A percentile compares a stretch with the other conserved stretches of the same genome.
phyloP scores from a whole-genome alignment of 1,140 invertebrate genomes.

The Brevipalpus yothersi region DNA sequence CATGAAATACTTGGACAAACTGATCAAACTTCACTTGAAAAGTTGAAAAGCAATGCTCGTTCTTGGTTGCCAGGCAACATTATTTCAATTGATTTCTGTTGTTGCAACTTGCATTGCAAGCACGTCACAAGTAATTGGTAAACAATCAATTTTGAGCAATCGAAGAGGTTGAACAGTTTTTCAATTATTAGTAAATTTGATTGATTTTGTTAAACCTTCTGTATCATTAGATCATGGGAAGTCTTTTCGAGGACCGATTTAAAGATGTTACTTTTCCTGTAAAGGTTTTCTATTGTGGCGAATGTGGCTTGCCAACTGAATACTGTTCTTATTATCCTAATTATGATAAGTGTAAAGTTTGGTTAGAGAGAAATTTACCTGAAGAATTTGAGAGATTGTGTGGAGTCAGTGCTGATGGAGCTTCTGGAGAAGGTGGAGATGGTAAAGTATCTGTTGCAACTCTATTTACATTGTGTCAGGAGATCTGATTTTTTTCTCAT shows the following conservation, averaged over 20 bases:
- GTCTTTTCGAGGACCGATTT: not conserved
- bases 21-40: too few relatives aligned
- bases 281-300: conserved; percentile 45
- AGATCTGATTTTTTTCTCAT: not conserved
- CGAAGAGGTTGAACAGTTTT: not conserved
- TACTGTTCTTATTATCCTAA: conserved; percentile 96
- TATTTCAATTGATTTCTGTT: too few relatives aligned
- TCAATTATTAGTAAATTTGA: too few relatives aligned
- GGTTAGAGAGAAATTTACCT: conserved; percentile 82
- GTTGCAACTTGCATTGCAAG: too few relatives aligned
- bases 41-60: too few relatives aligned
- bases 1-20: too few relatives aligned
- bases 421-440: conserved; percentile 17
- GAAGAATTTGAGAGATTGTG: conserved; percentile 64
- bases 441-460: conserved; percentile 18
- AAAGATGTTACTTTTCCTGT: not conserved
- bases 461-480: not conserved
- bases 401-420: not conserved
- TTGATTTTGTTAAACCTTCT: too few relatives aligned
- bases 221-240: too few relatives aligned
- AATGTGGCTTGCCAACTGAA: conserved; percentile 27
- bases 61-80: too few relatives aligned
- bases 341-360: conserved; percentile 88
- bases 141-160: not conserved
- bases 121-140: too few relatives aligned